Percentiles rank a stretch among this genome's conserved stretches.
phyloP scores from a whole-genome alignment of 2,888 invertebrate genomes.

The Platycnemis pennipes region DNA sequence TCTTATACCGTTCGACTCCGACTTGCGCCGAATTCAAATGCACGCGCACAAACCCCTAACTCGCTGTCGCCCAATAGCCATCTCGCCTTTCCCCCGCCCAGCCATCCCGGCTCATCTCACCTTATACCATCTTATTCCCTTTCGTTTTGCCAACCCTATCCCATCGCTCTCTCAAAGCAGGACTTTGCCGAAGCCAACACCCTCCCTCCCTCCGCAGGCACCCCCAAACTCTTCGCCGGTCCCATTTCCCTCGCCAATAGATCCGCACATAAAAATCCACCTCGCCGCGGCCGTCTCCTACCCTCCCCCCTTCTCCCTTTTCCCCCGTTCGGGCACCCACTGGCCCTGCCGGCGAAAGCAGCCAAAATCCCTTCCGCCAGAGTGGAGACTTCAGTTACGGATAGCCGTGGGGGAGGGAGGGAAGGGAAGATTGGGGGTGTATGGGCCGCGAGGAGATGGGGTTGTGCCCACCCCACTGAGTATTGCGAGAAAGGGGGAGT shows the following conservation, averaged over 20 bases:
- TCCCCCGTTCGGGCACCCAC: not conserved
- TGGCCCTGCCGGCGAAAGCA: not conserved
- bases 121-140: conserved; percentile 34
- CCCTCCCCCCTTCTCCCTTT: not conserved
- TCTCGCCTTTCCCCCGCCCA: not conserved
- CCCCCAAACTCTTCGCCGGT: not conserved
- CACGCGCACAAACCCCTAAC: not conserved
- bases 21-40: conserved; percentile 5
- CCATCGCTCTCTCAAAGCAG: conserved; percentile 53
- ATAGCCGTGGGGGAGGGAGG: not conserved
- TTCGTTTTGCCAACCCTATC: conserved; percentile 48
- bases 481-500: not conserved
- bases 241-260: conserved; percentile 21
- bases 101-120: not conserved
- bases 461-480: not conserved
- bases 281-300: conserved; percentile 9
- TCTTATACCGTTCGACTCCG: not conserved
- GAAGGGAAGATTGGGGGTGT: not conserved
- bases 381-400: conserved; percentile 25
- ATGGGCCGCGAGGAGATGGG: not conserved
- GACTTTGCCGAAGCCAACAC: not conserved
- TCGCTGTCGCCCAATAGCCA: not conserved
- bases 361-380: conserved; percentile 47
- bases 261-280: conserved; percentile 61
- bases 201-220: not conserved